A percentile compares a stretch with the other conserved stretches of the same genome.
These are phyloP conservation scores for Palythoa caribaeorum DNA, from an alignment of 92 coral and sea anemone genomes.

Conservation along the genomic window DNA sequence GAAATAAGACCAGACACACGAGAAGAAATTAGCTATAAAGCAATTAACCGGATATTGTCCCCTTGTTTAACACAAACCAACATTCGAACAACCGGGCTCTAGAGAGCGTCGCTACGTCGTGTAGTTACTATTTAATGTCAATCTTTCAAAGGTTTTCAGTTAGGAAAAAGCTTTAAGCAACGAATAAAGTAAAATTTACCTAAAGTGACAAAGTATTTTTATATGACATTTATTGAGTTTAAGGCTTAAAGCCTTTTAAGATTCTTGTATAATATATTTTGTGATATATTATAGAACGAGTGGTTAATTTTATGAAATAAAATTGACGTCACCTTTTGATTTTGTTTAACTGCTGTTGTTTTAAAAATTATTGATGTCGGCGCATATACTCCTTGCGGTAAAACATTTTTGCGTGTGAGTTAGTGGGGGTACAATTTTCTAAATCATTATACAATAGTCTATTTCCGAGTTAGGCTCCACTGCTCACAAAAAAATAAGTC, in stretches of 20 bases:
- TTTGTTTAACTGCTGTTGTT: neutral
- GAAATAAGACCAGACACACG: no score
- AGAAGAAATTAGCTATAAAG: no score
- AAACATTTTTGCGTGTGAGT: no score
- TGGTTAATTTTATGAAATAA: constrained; percentile 20
- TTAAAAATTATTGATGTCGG: neutral
- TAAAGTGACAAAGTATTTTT: no score
- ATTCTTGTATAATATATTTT: neutral
- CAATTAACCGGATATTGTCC: no score
- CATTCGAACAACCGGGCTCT: neutral
- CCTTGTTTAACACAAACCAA: neutral
- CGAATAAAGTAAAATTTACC: neutral
- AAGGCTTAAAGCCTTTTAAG: constrained; percentile 12
- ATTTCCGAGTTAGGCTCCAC: no score
- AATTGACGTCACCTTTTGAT: neutral
- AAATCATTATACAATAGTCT: no score
- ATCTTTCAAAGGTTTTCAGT: neutral
- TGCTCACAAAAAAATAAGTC: no score
- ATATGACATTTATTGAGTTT: no score
- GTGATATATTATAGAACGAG: neutral
- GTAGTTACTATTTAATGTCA: neutral
- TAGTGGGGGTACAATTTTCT: no score
- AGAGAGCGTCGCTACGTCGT: neutral
- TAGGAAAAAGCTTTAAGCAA: neutral
- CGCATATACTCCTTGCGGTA: neutral